Evolutionary conservation across 2,888 invertebrate species (phyloP).

Genomic region (Nomada hirtipes): DNA sequence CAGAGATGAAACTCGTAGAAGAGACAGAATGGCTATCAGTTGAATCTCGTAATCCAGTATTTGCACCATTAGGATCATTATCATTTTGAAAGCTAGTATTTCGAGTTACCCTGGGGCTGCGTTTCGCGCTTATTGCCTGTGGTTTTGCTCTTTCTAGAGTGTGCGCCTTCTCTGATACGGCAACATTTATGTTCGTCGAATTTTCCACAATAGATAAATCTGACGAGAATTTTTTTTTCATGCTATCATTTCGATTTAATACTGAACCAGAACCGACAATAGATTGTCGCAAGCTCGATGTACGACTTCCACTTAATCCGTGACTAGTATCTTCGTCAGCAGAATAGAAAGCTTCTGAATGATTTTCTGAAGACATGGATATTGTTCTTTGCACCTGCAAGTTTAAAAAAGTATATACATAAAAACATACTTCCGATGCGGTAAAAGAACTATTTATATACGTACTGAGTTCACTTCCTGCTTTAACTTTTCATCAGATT

Average conservation of each 20-base stretch:
- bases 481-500: conserved; percentile 86
- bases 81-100: conserved; percentile 70
- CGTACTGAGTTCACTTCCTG: conserved; percentile 84
- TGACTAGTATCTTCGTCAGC: conserved; percentile 94
- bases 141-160: conserved; percentile 80
- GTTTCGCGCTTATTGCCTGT: conserved; percentile 67
- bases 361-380: conserved; percentile 95
- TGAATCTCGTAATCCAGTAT: conserved; percentile 85
- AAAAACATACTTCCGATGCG: background rate
- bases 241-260: conserved; percentile 82
- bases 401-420: conserved; percentile 12
- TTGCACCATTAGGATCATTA: conserved; percentile 60
- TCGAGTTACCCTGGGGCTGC: conserved; percentile 74
- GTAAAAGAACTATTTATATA: background rate
- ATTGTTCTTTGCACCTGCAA: conserved; percentile 90
- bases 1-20: conserved; percentile 94
- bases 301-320: conserved; percentile 87
- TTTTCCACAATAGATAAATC: conserved; percentile 86
- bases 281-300: conserved; percentile 89
- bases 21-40: conserved; percentile 93
- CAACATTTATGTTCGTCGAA: conserved; percentile 72
- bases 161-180: conserved; percentile 80
- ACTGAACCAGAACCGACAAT: conserved; percentile 87
- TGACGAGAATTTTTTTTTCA: conserved; percentile 86
- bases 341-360: conserved; percentile 96